Percentiles rank a stretch among this genome's conserved stretches.
phyloP scores from a whole-genome alignment of 2,113 vertebrate species.

The Ictidomys tridecemlineatus region DNA sequence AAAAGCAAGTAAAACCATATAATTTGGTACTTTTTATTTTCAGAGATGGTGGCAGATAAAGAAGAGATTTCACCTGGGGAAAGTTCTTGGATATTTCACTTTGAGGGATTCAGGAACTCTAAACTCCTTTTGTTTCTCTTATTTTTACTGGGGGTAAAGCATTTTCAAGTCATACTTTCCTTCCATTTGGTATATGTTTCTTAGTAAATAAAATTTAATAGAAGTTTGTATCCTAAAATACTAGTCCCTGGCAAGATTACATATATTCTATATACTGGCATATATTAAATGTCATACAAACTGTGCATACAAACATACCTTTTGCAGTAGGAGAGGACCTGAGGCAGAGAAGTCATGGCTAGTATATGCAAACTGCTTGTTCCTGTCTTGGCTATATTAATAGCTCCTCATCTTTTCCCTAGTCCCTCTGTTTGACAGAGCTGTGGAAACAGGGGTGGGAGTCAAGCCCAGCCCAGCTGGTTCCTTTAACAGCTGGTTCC shows the following conservation, averaged over 20 bases:
- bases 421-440: neutral
- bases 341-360: neutral
- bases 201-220: neutral
- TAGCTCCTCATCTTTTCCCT: neutral
- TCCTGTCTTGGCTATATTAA: neutral
- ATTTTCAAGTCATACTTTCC: neutral
- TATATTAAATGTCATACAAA: neutral
- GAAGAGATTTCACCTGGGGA: neutral
- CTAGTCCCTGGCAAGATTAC: neutral
- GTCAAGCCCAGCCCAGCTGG: neutral
- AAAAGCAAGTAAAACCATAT: neutral
- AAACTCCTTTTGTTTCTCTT: neutral
- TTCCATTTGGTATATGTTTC: neutral
- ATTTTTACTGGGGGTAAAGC: neutral
- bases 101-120: neutral
- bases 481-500: neutral
- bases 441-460: neutral
- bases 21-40: neutral
- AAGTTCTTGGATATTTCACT: neutral
- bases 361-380: rapidly evolving
- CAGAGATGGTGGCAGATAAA: neutral
- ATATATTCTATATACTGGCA: neutral
- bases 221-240: neutral
- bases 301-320: neutral
- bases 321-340: neutral